Evolutionary conservation across 2,113 vertebrate genomes (phyloP).

Genomic region (Lanius collurio): DNA sequence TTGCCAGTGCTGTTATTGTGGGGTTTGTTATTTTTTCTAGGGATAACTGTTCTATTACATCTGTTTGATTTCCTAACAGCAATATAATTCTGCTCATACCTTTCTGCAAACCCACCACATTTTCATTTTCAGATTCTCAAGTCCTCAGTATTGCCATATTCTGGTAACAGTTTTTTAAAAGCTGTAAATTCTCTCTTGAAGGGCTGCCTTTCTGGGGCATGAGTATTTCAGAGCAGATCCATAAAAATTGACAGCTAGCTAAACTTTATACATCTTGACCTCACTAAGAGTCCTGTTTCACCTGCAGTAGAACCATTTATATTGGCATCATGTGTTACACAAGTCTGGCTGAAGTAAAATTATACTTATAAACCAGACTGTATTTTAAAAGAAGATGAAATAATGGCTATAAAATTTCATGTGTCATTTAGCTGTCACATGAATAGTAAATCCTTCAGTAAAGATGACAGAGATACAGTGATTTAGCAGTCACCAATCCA

Average conservation of each 20-base stretch:
- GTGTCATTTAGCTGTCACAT: slow-evolving; percentile 17
- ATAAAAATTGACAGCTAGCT: slow-evolving; percentile 34
- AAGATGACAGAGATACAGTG: neutral
- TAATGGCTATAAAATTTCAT: slow-evolving; percentile 44
- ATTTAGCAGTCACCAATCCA: slow-evolving; percentile 10
- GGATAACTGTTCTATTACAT: neutral
- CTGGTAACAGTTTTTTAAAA: neutral
- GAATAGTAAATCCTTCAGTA: slow-evolving; percentile 19
- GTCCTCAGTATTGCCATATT: neutral
- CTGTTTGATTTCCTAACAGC: neutral
- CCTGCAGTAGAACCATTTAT: neutral
- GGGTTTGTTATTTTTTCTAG: neutral
- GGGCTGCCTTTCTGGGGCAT: neutral
- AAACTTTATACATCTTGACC: neutral
- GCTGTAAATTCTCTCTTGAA: neutral
- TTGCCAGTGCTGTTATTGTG: neutral
- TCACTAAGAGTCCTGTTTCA: neutral
- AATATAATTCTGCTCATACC: neutral
- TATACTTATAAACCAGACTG: neutral
- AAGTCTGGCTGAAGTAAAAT: slow-evolving; percentile 25
- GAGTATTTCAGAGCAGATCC: neutral
- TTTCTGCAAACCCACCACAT: neutral
- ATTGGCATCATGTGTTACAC: neutral
- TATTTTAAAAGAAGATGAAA: slow-evolving; percentile 27
- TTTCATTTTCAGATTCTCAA: neutral